Base-by-base conservation (phyloP, 2,113 vertebrate species). In the Plotosus lineatus region DNA sequence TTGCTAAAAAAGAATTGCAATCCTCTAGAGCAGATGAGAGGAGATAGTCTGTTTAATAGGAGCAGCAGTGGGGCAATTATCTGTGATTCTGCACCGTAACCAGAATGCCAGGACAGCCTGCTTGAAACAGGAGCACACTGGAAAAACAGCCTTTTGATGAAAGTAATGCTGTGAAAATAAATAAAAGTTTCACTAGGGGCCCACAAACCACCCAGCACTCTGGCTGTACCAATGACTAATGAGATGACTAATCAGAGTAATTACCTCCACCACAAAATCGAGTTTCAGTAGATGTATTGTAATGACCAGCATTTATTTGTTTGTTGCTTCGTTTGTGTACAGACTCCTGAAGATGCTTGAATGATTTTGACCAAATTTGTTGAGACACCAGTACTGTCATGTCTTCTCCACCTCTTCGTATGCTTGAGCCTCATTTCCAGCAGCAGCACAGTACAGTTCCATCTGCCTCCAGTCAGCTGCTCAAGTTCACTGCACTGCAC, bases 11-110 rank as follows among this genome's bases (percentile, higher is more conserved):
- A 82, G 77, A 87, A 87, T 86, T 77, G 56, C 83, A 89, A 82
- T 83, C 73, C 79, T 42, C 56, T 21, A 80, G 75, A 84, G 78
- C 77, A 84, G 76, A 84, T 82, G 77, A 85, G 83, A 50, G 66
- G 73, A 81, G 82, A 84, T 85, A 80, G 85, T 81, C 79, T 78
- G 50, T 87, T 83, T 86, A 86, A 87, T 85, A 84, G 40, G n/a
- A 79, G 79, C 66, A 81, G 82, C 80, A 75, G 82, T 81, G 72
- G 86, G 82, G 87, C 83, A 86, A 89, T 90, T 87, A 87, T 87
- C 86, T 85, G 19, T 46, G 71, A 78, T 82, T 84, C 77, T 68
- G 80, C 82, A 85, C 74, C 81, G 80, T 71, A 78, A 56, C 68
- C 78, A 69, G 74, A 38, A 78, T 53, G 72, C 65, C 36, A 85